Evolutionary conservation across 2,797 vertebrate species (phyloP), one percentile per base, ranked within the genome.

Genomic region (Syngnathus acus): DNA sequence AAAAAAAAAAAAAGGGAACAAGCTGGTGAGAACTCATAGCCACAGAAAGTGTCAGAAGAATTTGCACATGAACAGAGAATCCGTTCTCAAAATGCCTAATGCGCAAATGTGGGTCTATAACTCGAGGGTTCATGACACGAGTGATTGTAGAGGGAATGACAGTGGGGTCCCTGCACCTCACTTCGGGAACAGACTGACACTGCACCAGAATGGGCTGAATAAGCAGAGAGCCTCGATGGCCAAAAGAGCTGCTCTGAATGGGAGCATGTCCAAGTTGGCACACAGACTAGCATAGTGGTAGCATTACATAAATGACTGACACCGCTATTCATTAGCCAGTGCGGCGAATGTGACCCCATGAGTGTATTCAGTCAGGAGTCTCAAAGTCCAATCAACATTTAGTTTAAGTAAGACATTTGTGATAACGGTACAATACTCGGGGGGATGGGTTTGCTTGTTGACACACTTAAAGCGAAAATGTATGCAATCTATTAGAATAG

Each of bases 201-300:
- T 73, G 64, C 74, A 62, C 67, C 73, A 83, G 71, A 88, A 88
- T 70, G 60, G 68, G 82, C 86, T 88, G 81, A 90, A 84, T 87
- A 87, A 88, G 84, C 86, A 88, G 72, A 74, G 63, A 68, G 76
- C 65, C 57, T 70, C 55, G 70, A 72, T 67, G 64, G 51, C 55
- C 68, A 71, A 66, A 75, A 78, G 75, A 71, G 65, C 74, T 43
- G 67, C 67, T 74, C 53, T 81, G 38, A 81, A 82, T 71, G n/a
- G 53, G 60, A 72, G 38, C 67, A 58, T 39, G 61, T 70, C 42
- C 67, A 73, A 77, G 51, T 55, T 81, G 68, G 69, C 55, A 67
- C 43, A 14, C 42, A 21, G 57, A 78, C n/a, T 8, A 14, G 42
- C 47, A 47, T 47, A 59, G 11, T n/a, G 59, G 70, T 66, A 51